These are phyloP conservation scores for Aelia acuminata DNA, from an alignment of 2,888 invertebrate species.

Conservation along the genomic window DNA sequence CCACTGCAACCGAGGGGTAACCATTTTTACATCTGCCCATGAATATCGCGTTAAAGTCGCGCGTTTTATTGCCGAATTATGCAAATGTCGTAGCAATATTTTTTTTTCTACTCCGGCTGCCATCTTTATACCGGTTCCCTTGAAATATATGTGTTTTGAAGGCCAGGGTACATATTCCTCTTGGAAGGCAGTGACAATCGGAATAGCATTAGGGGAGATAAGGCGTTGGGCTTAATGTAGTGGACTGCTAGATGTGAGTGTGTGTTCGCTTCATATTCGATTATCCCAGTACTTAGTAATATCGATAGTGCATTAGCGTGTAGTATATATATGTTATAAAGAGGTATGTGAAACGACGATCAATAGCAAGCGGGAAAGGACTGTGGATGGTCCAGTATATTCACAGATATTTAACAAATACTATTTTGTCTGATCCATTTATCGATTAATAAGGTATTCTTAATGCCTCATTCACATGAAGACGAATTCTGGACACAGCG, in stretches of 20 bases:
- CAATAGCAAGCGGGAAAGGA: not conserved
- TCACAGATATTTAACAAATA: too few relatives aligned
- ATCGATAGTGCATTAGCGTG: conserved; percentile 14
- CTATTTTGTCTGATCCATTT: too few relatives aligned
- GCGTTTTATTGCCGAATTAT: conserved; percentile 66
- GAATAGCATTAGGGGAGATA: conserved; percentile 26
- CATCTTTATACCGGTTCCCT: conserved; percentile 63
- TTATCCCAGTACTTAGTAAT: not conserved
- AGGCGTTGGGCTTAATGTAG: conserved; percentile 27
- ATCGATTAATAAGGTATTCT: too few relatives aligned
- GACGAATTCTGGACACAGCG: too few relatives aligned
- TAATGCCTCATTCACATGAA: too few relatives aligned
- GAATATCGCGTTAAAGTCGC: conserved; percentile 65
- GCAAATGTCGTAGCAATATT: conserved; percentile 63
- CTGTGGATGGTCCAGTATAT: not conserved
- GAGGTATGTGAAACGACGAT: not conserved
- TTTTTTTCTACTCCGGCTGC: conserved; percentile 62
- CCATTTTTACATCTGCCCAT: conserved; percentile 66
- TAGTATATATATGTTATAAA: not conserved
- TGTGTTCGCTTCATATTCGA: conserved; percentile 9
- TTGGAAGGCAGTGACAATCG: conserved; percentile 17
- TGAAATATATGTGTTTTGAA: conserved; percentile 58
- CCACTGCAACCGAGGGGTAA: conserved; percentile 55
- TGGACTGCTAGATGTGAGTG: not conserved
- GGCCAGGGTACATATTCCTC: conserved; percentile 25